Evolutionary conservation across 2,113 vertebrate species (phyloP).

Genomic region (Phalacrocorax brasilianus): DNA sequence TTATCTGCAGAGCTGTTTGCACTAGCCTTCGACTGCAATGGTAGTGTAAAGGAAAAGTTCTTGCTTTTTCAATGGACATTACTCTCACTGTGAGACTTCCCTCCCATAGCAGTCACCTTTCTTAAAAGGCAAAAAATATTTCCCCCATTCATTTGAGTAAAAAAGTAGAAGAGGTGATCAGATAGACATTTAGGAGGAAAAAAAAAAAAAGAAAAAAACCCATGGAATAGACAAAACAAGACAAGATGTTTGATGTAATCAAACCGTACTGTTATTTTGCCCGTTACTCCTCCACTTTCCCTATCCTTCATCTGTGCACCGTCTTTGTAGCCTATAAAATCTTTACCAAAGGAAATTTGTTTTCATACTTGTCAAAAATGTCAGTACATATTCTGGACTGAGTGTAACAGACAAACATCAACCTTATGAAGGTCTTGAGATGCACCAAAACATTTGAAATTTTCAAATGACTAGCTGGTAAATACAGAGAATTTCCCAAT

Average conservation of each 20-base stretch:
- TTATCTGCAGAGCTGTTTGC: neutral
- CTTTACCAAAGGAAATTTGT: neutral
- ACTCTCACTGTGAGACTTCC: neutral
- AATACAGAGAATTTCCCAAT: neutral
- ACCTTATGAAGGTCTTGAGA: neutral
- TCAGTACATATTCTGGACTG: neutral
- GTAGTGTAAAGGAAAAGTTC: neutral
- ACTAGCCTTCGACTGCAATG: neutral
- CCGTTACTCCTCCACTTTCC: neutral
- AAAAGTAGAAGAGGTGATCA: neutral
- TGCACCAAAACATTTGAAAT: neutral
- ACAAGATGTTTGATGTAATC: neutral
- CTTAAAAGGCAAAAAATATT: neutral
- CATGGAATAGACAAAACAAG: neutral
- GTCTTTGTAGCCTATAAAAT: neutral
- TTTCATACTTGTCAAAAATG: slow-evolving; percentile 23
- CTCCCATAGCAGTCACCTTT: neutral
- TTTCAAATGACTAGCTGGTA: neutral
- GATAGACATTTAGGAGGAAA: neutral
- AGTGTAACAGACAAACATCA: neutral
- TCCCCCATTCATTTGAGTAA: neutral
- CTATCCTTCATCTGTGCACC: neutral
- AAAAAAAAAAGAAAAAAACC: neutral
- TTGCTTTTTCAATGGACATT: neutral
- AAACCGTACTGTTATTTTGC: neutral